Evolutionary conservation across 1,140 invertebrate genomes (phyloP).

Genomic region (Phocides pigmalion): DNA sequence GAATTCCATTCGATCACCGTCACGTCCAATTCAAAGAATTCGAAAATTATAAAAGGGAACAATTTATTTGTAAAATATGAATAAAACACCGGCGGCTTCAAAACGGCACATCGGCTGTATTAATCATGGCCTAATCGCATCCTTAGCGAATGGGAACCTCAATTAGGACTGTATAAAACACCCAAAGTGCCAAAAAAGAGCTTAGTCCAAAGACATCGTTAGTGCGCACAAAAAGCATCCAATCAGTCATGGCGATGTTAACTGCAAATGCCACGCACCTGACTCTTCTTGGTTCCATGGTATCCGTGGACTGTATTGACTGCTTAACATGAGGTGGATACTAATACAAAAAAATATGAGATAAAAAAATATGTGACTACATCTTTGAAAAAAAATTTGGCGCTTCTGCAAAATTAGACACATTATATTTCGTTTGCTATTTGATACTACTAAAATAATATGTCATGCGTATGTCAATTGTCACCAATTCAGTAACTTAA

Average conservation of each 20-base stretch:
- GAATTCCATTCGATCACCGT: constrained; percentile 54
- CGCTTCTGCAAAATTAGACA: no score
- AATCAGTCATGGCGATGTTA: constrained; percentile 47
- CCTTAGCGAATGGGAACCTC: constrained; percentile 74
- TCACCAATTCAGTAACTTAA: no score
- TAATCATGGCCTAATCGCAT: constrained; percentile 75
- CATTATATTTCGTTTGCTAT: no score
- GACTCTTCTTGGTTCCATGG: neutral
- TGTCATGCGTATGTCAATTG: no score
- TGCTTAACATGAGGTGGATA: neutral
- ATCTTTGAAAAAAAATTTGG: no score
- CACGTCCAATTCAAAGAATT: constrained; percentile 51
- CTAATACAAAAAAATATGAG: no score
- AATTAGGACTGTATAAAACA: constrained; percentile 74
- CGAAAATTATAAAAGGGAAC: constrained; percentile 57
- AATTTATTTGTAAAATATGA: constrained; percentile 60
- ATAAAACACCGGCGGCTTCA: constrained; percentile 49
- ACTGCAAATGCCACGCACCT: constrained; percentile 36
- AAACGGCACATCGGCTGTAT: constrained; percentile 59
- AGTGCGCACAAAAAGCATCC: constrained; percentile 51
- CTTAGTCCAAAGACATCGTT: constrained; percentile 59
- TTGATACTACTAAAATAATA: no score
- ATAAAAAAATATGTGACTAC: no score
- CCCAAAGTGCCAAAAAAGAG: constrained; percentile 59
- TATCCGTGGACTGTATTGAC: no score